A percentile compares a stretch with the other conserved stretches of the same genome.
phyloP scores from a whole-genome alignment of 2,888 invertebrate species.

The Agrotis segetum region DNA sequence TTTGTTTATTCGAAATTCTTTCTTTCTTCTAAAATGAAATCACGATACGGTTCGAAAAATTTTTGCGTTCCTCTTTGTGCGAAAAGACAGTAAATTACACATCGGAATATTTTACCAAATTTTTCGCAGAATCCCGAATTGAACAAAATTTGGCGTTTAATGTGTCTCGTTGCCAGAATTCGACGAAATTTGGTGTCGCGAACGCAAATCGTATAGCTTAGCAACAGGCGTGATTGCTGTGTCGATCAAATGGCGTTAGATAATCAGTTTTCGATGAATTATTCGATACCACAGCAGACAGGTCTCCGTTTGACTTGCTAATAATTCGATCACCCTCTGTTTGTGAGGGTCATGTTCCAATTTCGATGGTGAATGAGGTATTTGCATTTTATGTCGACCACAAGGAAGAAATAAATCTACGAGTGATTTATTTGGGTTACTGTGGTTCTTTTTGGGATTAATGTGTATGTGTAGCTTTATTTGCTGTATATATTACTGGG shows the following conservation, averaged over 20 bases:
- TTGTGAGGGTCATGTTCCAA: conserved; percentile 57
- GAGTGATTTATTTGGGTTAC: neutral
- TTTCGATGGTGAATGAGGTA: conserved; percentile 38
- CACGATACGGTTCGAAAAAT: conserved; percentile 30
- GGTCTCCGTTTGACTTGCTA: conserved; percentile 68
- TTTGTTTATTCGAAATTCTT: neutral
- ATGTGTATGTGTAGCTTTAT: no score
- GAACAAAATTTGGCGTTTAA: conserved; percentile 6
- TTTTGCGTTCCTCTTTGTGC: neutral
- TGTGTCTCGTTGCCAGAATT: conserved; percentile 14
- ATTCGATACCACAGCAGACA: conserved; percentile 53
- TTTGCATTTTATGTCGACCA: conserved; percentile 41
- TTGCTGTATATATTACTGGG: neutral
- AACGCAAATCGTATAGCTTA: conserved; percentile 5
- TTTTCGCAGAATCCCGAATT: conserved; percentile 1
- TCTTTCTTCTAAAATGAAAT: conserved; percentile 9
- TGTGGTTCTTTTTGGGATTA: neutral
- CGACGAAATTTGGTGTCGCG: conserved; percentile 17
- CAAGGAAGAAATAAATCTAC: conserved; percentile 7
- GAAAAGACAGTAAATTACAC: neutral
- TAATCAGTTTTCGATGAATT: conserved; percentile 64
- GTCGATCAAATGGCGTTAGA: conserved; percentile 48
- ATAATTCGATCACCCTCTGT: conserved; percentile 65
- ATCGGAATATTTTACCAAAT: neutral
- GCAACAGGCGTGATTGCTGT: conserved; percentile 29